Base-by-base conservation (phyloP, 2,113 vertebrate genomes). In the Cyprinus carpio region DNA sequence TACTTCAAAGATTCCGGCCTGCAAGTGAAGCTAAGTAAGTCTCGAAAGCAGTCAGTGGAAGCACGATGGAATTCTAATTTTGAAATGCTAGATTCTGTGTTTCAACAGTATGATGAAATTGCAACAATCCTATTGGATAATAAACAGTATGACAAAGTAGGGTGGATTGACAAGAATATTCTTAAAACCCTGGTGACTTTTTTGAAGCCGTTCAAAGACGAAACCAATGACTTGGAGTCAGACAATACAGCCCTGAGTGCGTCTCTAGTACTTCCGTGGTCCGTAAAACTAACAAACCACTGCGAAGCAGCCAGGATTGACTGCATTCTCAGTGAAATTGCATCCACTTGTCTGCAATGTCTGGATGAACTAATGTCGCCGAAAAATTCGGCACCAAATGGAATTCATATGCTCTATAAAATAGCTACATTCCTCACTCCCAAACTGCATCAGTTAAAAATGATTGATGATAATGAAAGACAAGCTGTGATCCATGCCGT, bases 381-480 rank as follows among this genome's bases (percentile, higher is more conserved):
- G 4, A 65, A 65, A 6, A 15, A 4, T 67, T 67, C 6, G 9
- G 27, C 27, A 31, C 27, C 25, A 67, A 67, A 67, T 67, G 27
- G 64, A 67, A 67, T 67, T 67, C 64, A 67, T 4, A 6, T 65
- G 64, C 64, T 65, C 27, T 65, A 65, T 27, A 65, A 65, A 65
- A 67, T 67, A 29, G 27, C 64, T 0, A 67, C 64, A 15, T 65
- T 65, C 12, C 64, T 65, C 25, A 29, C 64, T 65, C 27, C 27
- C 27, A 65, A 65, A 65, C 27, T 65, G 64, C 18, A 6, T 56
- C 54, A 46, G 43, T 46, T 46, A 46, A 46, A 46, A 10, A 46
- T 11, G 2, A 46, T 46, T 46, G 43, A 46, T 56, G 54, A 56
- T 56, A 56, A 56, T 23, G 54, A 20, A 56, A 56, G 18, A 56